Conservation (phyloP, 2,888 invertebrate species). For the Branchipolynoe longqiensis region DNA sequence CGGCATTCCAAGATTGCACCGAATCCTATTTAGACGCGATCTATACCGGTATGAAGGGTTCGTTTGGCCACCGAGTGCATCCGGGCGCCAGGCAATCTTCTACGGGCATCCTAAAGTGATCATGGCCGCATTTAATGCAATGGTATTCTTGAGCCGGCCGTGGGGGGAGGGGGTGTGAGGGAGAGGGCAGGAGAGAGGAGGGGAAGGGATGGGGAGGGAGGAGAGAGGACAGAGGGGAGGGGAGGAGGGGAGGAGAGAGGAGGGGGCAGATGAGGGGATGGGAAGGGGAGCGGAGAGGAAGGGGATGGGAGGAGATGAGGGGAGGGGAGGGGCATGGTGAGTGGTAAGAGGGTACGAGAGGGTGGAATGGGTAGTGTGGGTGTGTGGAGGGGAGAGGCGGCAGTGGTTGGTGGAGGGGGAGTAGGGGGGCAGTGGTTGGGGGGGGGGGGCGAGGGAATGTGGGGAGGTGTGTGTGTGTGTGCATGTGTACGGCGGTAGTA, state of each 20-base stretch:
- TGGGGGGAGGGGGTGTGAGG: not conserved
- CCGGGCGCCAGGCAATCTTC: constrained; percentile 46
- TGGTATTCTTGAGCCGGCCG: constrained; percentile 55
- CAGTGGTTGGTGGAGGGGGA: constrained; percentile 1
- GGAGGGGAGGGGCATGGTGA: not conserved
- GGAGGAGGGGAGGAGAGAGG: too few species aligned
- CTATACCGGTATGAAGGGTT: constrained; percentile 44
- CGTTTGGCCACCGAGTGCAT: constrained; percentile 40
- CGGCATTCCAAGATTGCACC: constrained; percentile 51
- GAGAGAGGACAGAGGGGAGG: not conserved
- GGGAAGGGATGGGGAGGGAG: constrained; percentile 6
- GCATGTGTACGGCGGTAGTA: too few species aligned
- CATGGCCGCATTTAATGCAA: constrained; percentile 55
- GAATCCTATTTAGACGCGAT: constrained; percentile 56
- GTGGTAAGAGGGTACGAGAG: too few species aligned
- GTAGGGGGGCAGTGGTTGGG: not conserved
- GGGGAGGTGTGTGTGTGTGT: not conserved
- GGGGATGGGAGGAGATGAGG: too few species aligned
- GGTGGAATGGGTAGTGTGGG: not conserved
- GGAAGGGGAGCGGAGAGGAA: not conserved
- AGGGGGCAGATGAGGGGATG: not conserved
- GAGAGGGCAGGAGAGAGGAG: too few species aligned
- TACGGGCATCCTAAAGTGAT: constrained; percentile 49
- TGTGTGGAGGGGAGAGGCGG: too few species aligned
- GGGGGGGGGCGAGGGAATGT: too few species aligned